These are phyloP conservation scores for Sternotherus odoratus DNA, from an alignment of 2,797 vertebrate species.

Conservation along the genomic window DNA sequence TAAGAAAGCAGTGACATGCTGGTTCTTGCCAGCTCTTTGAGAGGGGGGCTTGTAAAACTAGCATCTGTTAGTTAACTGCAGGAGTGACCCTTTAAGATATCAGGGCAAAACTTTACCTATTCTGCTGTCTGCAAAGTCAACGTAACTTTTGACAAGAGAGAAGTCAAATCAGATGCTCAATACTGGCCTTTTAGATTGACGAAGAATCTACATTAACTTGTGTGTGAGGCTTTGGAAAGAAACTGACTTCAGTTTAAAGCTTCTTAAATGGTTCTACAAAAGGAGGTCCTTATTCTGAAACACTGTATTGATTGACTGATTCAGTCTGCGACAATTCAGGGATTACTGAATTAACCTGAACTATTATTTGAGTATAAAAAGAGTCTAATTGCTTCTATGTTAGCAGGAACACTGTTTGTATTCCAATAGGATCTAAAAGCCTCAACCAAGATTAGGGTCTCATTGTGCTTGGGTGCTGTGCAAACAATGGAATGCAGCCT, in stretches of 20 bases:
- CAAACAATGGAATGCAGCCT: neutral
- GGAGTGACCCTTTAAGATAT: neutral
- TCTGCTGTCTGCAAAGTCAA: neutral
- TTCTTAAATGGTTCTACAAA: neutral
- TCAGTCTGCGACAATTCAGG: neutral
- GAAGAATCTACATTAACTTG: neutral
- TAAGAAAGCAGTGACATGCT: slow-evolving; percentile 20
- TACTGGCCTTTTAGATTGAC: neutral
- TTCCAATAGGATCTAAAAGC: neutral
- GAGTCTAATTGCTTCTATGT: neutral
- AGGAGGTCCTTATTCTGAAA: neutral
- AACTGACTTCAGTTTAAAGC: neutral
- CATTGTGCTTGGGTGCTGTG: neutral
- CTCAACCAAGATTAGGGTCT: neutral
- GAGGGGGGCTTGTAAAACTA: neutral
- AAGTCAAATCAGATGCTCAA: neutral
- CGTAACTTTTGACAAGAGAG: neutral
- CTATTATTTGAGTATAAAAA: neutral
- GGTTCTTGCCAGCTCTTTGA: neutral
- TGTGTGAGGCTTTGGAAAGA: neutral
- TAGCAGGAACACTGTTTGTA: neutral
- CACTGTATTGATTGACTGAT: neutral
- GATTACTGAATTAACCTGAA: neutral
- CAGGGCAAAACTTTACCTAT: slow-evolving; percentile 5
- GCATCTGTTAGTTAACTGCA: neutral